Evolutionary conservation across 2,113 vertebrate genomes (phyloP).

Genomic region (Rhinichthys klamathensis): DNA sequence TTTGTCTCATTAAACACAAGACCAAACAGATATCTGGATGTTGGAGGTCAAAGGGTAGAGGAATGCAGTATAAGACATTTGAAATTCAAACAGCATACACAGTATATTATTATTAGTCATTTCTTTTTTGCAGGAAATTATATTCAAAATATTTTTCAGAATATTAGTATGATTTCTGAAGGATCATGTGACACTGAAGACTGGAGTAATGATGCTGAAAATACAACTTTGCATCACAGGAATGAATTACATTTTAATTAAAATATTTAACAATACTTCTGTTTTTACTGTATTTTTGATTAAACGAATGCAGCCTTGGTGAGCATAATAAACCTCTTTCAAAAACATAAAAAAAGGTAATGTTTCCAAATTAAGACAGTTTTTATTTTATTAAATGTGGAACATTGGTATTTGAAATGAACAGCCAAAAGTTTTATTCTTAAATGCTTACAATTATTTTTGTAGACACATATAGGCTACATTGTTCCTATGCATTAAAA

Average conservation of each 20-base stretch:
- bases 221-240: neutral
- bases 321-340: neutral
- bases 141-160: too few relatives aligned
- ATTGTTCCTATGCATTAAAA: neutral
- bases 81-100: too few relatives aligned
- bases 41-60: conserved; percentile 39
- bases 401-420: neutral
- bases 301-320: neutral
- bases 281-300: neutral
- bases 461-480: too few relatives aligned
- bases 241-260: too few relatives aligned
- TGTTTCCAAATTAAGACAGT: too few relatives aligned
- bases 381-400: neutral
- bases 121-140: too few relatives aligned
- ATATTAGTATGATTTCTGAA: neutral
- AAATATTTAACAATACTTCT: neutral
- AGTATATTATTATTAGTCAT: too few relatives aligned
- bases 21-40: conserved; percentile 21
- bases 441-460: neutral
- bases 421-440: neutral
- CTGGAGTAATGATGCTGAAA: neutral
- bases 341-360: too few relatives aligned
- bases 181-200: neutral
- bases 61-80: neutral
- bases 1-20: conserved; percentile 11